Evolutionary conservation across 2,888 invertebrate species (phyloP), one percentile per base, ranked within the genome.

Genomic region (Acanthacorydalis orientalis): DNA sequence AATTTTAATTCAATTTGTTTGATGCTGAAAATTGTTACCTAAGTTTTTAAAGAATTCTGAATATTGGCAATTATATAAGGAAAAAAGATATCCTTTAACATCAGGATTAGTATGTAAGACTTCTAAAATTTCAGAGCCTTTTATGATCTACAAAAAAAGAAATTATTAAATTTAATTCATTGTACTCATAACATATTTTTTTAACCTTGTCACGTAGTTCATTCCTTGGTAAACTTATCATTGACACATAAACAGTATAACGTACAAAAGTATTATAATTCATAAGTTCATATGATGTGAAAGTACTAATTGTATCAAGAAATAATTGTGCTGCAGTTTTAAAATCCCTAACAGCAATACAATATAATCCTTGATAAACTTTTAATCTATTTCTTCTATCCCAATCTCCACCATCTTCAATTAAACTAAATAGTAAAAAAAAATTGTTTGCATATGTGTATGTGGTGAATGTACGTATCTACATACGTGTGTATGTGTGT

Each of bases 331-430:
- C 93, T 9, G 98, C 96, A 55, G 80, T 83, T 64, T 90, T 90
- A 64, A 98, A 98, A 63, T 98, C 96, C 51, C 98, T 76, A 38
- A 98, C 85, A 1, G 96, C 88, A 66, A 99, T 84, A 55, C 90
- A 88, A 64, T 97, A 98, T 39, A 95, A 83, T 40, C 96, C 98
- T 68, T 91, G 91, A 60, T 93, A 93, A 0, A 97, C 98, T 68
- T 97, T 97, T 31, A 98, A 71, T 53, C 98, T 82, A 65, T 98
- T 98, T 55, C 97, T 77, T 44, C 98, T 79, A 60, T 98, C 95
- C 98, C 98, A 99, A 65, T 99, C 98, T 11, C 98, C 98, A 53
- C 98, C 98, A 70, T 96, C 92, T 65, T 96, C 95, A 52, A 96
- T 93, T 35, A 86, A 65, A 59, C 75, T 72, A 48, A 15, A 60